Percentiles rank a stretch among this genome's conserved stretches.
phyloP scores from a whole-genome alignment of 2,113 vertebrate genomes.

The Pithys albifrons region DNA sequence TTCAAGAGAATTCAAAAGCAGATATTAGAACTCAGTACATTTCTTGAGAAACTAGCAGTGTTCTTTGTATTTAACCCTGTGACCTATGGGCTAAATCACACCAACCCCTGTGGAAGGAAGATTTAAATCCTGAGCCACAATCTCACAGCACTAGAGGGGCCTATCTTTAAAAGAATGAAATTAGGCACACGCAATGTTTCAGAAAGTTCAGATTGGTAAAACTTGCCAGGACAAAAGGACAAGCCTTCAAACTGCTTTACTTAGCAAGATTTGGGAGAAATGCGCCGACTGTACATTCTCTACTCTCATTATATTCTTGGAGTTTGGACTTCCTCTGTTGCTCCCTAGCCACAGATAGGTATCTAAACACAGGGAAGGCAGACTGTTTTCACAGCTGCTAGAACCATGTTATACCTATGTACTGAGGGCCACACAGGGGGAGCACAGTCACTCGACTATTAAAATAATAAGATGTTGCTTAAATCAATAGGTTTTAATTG shows the following conservation, averaged over 20 bases:
- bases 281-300: not conserved
- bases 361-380: constrained; percentile 69
- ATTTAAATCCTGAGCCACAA: not conserved
- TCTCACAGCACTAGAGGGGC: not conserved
- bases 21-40: not conserved
- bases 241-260: constrained; percentile 24
- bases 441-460: not conserved
- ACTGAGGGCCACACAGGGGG: constrained; percentile 70
- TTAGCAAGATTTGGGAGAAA: constrained; percentile 47
- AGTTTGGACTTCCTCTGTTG: constrained; percentile 61
- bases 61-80: not conserved
- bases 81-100: not conserved
- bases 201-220: constrained; percentile 7
- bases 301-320: constrained; percentile 27
- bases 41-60: not conserved
- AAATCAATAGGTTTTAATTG: constrained; percentile 24
- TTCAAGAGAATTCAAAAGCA: not conserved
- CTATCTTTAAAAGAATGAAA: not conserved
- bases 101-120: not conserved
- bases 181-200: not conserved
- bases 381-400: constrained; percentile 78
- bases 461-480: constrained; percentile 24
- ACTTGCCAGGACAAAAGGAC: constrained; percentile 30
- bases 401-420: constrained; percentile 53
- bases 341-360: constrained; percentile 69